A percentile compares a stretch with the other conserved stretches of the same genome.
Conservation (phyloP, 37 sponge, comb jelly and placozoan genomes). For the Cliona cf. orientalis region DNA sequence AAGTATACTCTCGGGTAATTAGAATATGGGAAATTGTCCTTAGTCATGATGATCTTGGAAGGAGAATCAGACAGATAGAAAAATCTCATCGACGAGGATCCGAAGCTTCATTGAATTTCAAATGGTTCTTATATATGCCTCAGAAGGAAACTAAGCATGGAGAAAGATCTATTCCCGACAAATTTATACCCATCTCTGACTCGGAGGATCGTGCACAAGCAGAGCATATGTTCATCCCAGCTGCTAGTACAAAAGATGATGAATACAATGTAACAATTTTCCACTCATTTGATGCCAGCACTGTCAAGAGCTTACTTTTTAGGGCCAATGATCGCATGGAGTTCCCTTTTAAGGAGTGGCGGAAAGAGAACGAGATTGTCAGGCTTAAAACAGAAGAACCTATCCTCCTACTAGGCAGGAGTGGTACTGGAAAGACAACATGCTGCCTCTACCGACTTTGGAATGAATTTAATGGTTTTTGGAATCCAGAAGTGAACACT, state of each 20-base stretch:
- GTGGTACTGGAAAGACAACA: slow-evolving; percentile 91
- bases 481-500: slow-evolving; percentile 35
- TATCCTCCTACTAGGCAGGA: slow-evolving; percentile 80
- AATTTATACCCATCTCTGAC: not conserved
- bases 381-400: slow-evolving; percentile 29
- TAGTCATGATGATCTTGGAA: slow-evolving; percentile 29
- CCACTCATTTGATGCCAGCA: slow-evolving; percentile 59
- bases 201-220: not conserved
- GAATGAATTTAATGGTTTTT: slow-evolving; percentile 72
- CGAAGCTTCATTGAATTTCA: slow-evolving; percentile 9
- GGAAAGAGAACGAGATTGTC: slow-evolving; percentile 83
- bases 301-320: slow-evolving; percentile 52
- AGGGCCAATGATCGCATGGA: slow-evolving; percentile 47
- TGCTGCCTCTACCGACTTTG: slow-evolving; percentile 88
- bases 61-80: slow-evolving; percentile 54
- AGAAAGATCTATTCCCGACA: slow-evolving; percentile 12
- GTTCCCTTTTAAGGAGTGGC: slow-evolving; percentile 85
- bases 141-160: not conserved
- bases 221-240: slow-evolving; percentile 37
- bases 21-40: slow-evolving; percentile 78
- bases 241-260: slow-evolving; percentile 67
- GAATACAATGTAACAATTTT: slow-evolving; percentile 84
- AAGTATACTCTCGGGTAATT: slow-evolving; percentile 74
- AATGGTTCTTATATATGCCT: not conserved
- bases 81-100: slow-evolving; percentile 44